Base-by-base conservation (phyloP, 2,888 invertebrate species). In the Eristalinus sepulchralis region DNA sequence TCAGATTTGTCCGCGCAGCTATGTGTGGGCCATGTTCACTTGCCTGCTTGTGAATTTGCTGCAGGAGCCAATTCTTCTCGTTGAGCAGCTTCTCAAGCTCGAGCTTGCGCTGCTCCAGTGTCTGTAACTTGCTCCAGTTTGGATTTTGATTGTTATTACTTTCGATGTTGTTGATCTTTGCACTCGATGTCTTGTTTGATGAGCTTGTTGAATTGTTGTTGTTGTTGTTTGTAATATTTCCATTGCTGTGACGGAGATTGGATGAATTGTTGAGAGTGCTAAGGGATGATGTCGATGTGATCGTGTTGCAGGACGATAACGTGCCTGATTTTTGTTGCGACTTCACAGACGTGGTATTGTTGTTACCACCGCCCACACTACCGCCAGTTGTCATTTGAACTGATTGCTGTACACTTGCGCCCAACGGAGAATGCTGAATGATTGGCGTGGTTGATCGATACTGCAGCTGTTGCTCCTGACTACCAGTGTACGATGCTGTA, bases 11-110 rank as follows among this genome's bases (percentile, higher is more conserved):
- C n/a, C n/a, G n/a, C n/a, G n/a, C n/a, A n/a, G n/a, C n/a, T n/a
- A n/a, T n/a, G n/a, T n/a, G n/a, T 2, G 0, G 39, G 13, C 9
- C 27, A 63, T 27, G 47, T 10, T 11, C 13, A 3, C 59, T 66
- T 47, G 88, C 88, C 81, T 89, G 92, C 36, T 92, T 92, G 80
- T 92, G 92, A 20, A 93, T 90, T 86, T 93, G 92, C 63, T 92
- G 92, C 78, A 92, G 85, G 5, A 92, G 88, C 90, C 91, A 91
- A 80, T 91, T 92, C 86, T 92, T 93, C 67, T 93, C 93, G 72
- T 90, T 91, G 0, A 93, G 83, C n/a, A 91, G 88, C 83, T 91
- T 91, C 75, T 93, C 93, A 63, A 93, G 86, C 24, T 90, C 90
- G 24, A 89, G 88, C 80, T 92, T 93, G 5, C 92, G 90, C 75